Conservation (phyloP, 2,797 vertebrate species). For the Pelodytes ibericus region DNA sequence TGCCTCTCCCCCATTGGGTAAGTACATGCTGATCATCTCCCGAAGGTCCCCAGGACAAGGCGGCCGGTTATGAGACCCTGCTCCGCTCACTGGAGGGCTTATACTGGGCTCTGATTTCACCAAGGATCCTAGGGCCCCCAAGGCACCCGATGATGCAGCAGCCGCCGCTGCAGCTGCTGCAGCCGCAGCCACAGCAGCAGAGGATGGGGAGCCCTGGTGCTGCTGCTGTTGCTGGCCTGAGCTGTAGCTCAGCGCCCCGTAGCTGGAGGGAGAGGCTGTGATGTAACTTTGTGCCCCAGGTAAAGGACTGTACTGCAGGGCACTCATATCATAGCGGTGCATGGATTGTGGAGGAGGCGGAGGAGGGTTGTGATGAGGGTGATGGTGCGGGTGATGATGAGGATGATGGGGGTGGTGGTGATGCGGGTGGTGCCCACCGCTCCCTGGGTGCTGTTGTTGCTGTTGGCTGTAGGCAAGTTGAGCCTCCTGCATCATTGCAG, state of each 20-base stretch:
- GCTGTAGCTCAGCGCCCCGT: constrained; percentile 90
- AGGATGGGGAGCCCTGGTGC: constrained; percentile 48
- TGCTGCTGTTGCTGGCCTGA: constrained; percentile 87
- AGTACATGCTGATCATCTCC: constrained; percentile 97
- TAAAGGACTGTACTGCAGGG: constrained; percentile 93
- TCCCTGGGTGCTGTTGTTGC: constrained; percentile 78
- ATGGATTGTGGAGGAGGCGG: constrained; percentile 90
- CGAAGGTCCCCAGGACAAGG: constrained; percentile 96
- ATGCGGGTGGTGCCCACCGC: constrained; percentile 78
- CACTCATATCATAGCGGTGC: constrained; percentile 94
- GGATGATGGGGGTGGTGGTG: constrained; percentile 74
- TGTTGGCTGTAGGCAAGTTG: constrained; percentile 92
- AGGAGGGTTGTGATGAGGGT: constrained; percentile 71
- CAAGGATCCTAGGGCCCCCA: constrained; percentile 89
- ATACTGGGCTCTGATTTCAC: constrained; percentile 95
- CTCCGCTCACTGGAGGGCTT: constrained; percentile 85
- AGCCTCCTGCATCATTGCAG: constrained; percentile 97
- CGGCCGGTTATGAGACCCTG: constrained; percentile 82
- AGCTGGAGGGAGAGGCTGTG: constrained; percentile 92
- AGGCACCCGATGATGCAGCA: constrained; percentile 85
- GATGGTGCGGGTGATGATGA: constrained; percentile 78
- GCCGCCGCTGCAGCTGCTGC: constrained; percentile 73
- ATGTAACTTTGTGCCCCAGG: constrained; percentile 96
- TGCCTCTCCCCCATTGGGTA: constrained; percentile 89
- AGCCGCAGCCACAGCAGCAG: constrained; percentile 62